These are phyloP conservation scores for Onychomys leucogaster DNA, from an alignment of 2,797 vertebrate species.

Conservation along the genomic window DNA sequence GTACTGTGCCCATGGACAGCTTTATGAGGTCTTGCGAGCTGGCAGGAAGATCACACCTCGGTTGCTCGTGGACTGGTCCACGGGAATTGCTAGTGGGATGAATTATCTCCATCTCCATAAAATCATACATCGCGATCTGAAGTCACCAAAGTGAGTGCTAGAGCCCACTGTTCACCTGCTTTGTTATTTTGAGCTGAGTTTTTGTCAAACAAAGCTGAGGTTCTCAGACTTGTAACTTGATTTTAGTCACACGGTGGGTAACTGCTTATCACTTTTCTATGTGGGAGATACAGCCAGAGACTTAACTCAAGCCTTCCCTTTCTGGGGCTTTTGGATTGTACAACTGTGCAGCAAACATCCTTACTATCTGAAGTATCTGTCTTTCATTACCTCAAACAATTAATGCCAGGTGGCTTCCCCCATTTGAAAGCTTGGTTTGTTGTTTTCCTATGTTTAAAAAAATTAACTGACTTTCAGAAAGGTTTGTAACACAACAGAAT, in stretches of 20 bases:
- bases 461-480: constrained; percentile 44
- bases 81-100: constrained; percentile 98
- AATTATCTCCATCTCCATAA: constrained; percentile 99
- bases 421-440: neutral
- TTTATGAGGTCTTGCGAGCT: constrained; percentile 96
- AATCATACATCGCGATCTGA: constrained; percentile 99
- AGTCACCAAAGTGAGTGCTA: constrained; percentile 97
- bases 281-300: neutral
- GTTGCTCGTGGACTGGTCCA: constrained; percentile 98
- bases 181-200: constrained; percentile 47
- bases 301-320: neutral
- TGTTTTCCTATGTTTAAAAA: neutral
- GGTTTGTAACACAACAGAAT: neutral
- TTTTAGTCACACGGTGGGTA: neutral
- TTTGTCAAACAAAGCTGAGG: neutral
- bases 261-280: neutral
- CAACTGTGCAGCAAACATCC: neutral
- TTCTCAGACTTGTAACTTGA: neutral
- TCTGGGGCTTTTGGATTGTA: constrained; percentile 33
- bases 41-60: constrained; percentile 96
- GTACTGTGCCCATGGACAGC: constrained; percentile 98
- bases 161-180: neutral
- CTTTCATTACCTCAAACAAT: neutral
- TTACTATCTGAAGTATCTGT: neutral
- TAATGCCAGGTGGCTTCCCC: neutral